Conservation (phyloP, 2,797 vertebrate species). For the Tolypeutes matacus region DNA sequence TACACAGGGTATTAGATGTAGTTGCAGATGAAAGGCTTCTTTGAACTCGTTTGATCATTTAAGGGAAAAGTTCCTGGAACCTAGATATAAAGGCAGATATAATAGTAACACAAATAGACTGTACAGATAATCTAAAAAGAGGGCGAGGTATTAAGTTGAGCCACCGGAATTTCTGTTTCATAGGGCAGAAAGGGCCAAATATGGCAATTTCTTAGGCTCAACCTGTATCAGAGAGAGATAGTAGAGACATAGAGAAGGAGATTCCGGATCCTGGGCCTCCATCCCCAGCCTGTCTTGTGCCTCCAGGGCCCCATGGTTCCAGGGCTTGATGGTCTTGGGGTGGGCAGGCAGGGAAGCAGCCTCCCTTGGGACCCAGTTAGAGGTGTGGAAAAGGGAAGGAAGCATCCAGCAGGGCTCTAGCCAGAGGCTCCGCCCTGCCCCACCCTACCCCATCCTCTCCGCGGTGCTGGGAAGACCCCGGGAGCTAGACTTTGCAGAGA, state of each 20-base stretch:
- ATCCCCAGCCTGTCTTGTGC: neutral
- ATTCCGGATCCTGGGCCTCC: neutral
- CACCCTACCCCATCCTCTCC: conserved; percentile 42
- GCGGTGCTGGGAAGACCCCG: neutral
- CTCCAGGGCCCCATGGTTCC: neutral
- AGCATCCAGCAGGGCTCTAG: neutral
- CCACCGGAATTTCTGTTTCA: neutral
- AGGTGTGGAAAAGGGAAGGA: neutral
- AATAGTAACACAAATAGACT: neutral
- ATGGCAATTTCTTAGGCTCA: neutral
- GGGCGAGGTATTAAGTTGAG: conserved; percentile 41
- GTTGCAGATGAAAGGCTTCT: neutral
- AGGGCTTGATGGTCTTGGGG: neutral
- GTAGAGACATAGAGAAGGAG: neutral
- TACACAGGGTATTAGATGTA: neutral
- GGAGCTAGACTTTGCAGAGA: neutral
- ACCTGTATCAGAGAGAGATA: neutral
- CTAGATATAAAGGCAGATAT: neutral
- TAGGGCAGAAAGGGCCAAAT: conserved; percentile 20
- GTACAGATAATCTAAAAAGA: neutral
- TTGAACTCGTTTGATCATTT: conserved; percentile 43
- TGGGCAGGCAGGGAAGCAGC: neutral
- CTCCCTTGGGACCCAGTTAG: neutral
- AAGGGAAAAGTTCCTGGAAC: neutral
- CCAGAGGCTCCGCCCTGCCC: conserved; percentile 63